Percentiles rank a stretch among this genome's conserved stretches.
Conservation (phyloP, 2,113 vertebrate species). For the Cinclus cinclus region DNA sequence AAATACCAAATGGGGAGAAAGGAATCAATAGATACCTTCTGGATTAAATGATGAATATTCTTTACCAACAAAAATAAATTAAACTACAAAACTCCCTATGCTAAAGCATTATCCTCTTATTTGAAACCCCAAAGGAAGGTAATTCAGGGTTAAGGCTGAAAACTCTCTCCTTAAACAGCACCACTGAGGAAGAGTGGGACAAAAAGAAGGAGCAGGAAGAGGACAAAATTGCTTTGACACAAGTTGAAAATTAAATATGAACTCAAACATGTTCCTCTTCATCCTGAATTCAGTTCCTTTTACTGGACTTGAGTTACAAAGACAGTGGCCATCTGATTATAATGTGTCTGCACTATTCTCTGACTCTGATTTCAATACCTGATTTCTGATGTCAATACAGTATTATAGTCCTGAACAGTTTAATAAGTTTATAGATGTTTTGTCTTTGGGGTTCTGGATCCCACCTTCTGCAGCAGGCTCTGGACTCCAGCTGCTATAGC, state of each 20-base stretch:
- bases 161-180: neutral
- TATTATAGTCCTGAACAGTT: neutral
- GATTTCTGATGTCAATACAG: neutral
- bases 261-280: slow-evolving; percentile 23
- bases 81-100: slow-evolving; percentile 43
- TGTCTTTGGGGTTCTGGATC: neutral
- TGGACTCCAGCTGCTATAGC: neutral
- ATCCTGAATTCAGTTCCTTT: neutral
- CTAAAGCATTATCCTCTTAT: slow-evolving; percentile 57
- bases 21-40: slow-evolving; percentile 85
- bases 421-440: neutral
- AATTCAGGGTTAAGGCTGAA: slow-evolving; percentile 47
- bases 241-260: slow-evolving; percentile 37
- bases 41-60: slow-evolving; percentile 88
- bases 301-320: neutral
- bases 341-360: neutral
- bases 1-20: slow-evolving; percentile 89
- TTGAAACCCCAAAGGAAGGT: slow-evolving; percentile 22
- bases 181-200: neutral
- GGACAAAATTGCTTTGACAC: slow-evolving; percentile 16
- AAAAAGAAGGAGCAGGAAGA: neutral
- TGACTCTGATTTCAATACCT: neutral
- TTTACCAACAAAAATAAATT: slow-evolving; percentile 88
- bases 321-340: neutral
- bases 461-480: neutral